Evolutionary conservation across 2,888 invertebrate genomes (phyloP).

Genomic region (Automeris io): DNA sequence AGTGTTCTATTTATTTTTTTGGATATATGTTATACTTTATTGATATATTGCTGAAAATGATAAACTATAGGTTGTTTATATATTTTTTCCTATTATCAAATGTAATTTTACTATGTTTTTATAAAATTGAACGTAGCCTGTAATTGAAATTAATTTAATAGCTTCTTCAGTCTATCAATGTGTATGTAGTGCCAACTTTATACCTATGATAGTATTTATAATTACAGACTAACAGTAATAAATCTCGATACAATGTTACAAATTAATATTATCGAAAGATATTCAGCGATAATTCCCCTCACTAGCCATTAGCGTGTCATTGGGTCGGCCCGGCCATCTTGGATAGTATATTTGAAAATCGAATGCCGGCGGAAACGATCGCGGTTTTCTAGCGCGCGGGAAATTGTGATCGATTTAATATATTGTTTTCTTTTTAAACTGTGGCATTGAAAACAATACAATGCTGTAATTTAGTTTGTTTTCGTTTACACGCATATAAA

Average conservation of each 20-base stretch:
- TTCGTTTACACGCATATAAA: neutral
- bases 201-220: neutral
- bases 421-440: slow-evolving; percentile 12
- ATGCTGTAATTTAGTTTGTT: neutral
- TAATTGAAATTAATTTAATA: too few species aligned
- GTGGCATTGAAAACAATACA: slow-evolving; percentile 1
- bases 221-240: neutral
- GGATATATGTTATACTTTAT: too few species aligned
- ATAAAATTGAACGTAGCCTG: too few species aligned
- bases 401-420: slow-evolving; percentile 19
- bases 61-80: too few species aligned
- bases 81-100: too few species aligned
- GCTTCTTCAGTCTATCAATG: too few species aligned
- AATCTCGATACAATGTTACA: slow-evolving; percentile 1
- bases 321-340: slow-evolving; percentile 62
- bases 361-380: slow-evolving; percentile 56
- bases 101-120: too few species aligned
- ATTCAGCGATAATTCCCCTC: slow-evolving; percentile 24
- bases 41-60: too few species aligned
- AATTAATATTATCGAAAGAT: slow-evolving; percentile 26
- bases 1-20: too few species aligned
- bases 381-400: slow-evolving; percentile 39
- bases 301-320: slow-evolving; percentile 46
- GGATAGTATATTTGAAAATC: slow-evolving; percentile 68
- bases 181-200: too few species aligned